Percentiles rank a stretch among this genome's conserved stretches.
These are phyloP conservation scores for Smutsia gigantea DNA, from an alignment of 2,797 vertebrate genomes.

Conservation along the genomic window DNA sequence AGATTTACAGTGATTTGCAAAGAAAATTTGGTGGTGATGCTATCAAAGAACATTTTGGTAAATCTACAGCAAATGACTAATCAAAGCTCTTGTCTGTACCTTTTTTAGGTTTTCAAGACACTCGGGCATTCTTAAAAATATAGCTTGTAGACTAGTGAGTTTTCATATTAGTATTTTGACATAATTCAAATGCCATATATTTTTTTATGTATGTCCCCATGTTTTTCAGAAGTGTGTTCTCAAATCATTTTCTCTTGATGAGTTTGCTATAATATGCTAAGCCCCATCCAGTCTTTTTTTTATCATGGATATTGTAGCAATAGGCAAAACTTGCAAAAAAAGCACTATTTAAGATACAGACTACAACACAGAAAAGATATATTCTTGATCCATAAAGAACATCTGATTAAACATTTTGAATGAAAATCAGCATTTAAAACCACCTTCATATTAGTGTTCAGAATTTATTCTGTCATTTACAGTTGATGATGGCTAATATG, in stretches of 20 bases:
- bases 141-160: constrained; percentile 30
- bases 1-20: background rate
- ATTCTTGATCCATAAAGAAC: background rate
- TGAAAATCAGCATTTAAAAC: background rate
- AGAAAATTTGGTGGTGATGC: background rate
- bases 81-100: background rate
- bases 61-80: background rate
- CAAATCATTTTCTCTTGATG: background rate
- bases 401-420: background rate
- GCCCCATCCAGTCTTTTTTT: background rate
- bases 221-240: background rate
- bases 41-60: constrained; percentile 4
- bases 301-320: background rate
- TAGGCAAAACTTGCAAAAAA: background rate
- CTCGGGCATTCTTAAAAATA: constrained; percentile 36
- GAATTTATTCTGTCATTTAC: background rate
- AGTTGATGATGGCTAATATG: background rate
- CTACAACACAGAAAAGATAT: background rate
- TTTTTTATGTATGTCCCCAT: background rate
- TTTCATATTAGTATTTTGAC: constrained; percentile 38
- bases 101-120: constrained; percentile 49
- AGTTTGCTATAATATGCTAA: background rate
- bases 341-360: background rate
- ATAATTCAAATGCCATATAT: background rate
- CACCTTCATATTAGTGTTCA: background rate